phyloP scores from a whole-genome alignment of 2,797 vertebrate species.

The Enteromius unitaeniatus region DNA sequence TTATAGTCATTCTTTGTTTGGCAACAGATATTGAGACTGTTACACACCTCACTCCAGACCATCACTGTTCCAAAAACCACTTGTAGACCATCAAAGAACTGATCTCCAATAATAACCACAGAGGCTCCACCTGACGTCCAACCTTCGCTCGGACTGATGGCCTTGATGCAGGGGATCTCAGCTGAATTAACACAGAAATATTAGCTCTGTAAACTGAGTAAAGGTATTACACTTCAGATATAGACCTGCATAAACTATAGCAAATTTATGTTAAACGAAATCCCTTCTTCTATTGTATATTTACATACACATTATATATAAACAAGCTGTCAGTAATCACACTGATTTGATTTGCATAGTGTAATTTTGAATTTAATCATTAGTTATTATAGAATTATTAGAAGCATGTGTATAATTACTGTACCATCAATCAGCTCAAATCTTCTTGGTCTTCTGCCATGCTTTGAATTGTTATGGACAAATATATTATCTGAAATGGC shows the following conservation, averaged over 20 bases:
- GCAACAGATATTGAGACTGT: neutral
- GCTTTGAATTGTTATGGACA: conserved; percentile 52
- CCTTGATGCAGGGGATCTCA: conserved; percentile 44
- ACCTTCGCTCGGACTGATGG: conserved; percentile 44
- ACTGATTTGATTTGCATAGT: neutral
- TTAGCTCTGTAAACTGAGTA: neutral
- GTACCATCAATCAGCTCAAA: conserved; percentile 44
- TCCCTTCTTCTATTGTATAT: neutral
- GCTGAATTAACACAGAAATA: conserved; percentile 11
- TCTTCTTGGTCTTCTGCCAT: conserved; percentile 42
- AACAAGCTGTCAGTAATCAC: neutral
- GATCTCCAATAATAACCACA: conserved; percentile 46
- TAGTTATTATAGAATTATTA: neutral
- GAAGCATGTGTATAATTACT: neutral
- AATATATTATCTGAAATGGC: conserved; percentile 61
- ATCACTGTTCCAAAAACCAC: conserved; percentile 37
- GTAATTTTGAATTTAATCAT: neutral
- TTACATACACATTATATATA: neutral
- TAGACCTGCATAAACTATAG: neutral
- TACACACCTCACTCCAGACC: conserved; percentile 42
- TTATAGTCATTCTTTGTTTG: neutral
- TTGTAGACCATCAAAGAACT: conserved; percentile 40
- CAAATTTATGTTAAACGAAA: neutral
- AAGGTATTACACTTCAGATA: neutral
- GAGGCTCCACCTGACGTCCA: conserved; percentile 39